Percentiles rank a stretch among this genome's conserved stretches.
Conservation (phyloP, 2,888 invertebrate species). For the Sinopyrophorus schimmeli region DNA sequence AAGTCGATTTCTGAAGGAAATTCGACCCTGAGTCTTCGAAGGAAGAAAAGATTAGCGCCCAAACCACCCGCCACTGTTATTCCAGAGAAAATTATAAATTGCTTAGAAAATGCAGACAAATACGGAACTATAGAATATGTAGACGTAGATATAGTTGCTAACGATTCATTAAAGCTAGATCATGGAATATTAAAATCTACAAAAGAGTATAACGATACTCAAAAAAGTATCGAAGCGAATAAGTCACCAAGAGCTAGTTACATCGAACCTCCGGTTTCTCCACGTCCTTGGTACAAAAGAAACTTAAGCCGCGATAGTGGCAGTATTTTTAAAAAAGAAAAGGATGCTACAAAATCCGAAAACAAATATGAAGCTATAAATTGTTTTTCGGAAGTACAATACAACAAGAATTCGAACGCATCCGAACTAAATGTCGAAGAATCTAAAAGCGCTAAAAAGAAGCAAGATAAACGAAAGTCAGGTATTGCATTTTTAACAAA, state of each 20-base stretch:
- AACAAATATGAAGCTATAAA: slow-evolving; percentile 50
- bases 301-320: slow-evolving; percentile 45
- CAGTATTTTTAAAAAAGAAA: slow-evolving; percentile 44
- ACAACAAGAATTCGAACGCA: slow-evolving; percentile 56
- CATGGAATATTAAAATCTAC: slow-evolving; percentile 56
- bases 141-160: slow-evolving; percentile 47
- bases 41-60: slow-evolving; percentile 56
- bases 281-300: slow-evolving; percentile 70
- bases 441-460: slow-evolving; percentile 39
- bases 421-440: slow-evolving; percentile 39
- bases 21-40: slow-evolving; percentile 47
- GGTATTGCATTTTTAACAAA: slow-evolving; percentile 68
- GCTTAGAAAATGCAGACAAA: slow-evolving; percentile 40
- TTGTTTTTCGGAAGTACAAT: slow-evolving; percentile 59
- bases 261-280: slow-evolving; percentile 55
- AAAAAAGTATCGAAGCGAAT: slow-evolving; percentile 29
- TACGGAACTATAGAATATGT: slow-evolving; percentile 36
- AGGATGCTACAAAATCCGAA: slow-evolving; percentile 49
- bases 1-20: slow-evolving; percentile 31
- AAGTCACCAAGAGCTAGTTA: slow-evolving; percentile 43
- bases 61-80: slow-evolving; percentile 51
- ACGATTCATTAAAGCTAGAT: slow-evolving; percentile 58
- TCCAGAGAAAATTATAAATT: slow-evolving; percentile 36
- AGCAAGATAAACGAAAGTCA: slow-evolving; percentile 60
- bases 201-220: slow-evolving; percentile 44